phyloP scores from a whole-genome alignment of 2,797 vertebrate genomes.

The Dendrocincla fuliginosa region DNA sequence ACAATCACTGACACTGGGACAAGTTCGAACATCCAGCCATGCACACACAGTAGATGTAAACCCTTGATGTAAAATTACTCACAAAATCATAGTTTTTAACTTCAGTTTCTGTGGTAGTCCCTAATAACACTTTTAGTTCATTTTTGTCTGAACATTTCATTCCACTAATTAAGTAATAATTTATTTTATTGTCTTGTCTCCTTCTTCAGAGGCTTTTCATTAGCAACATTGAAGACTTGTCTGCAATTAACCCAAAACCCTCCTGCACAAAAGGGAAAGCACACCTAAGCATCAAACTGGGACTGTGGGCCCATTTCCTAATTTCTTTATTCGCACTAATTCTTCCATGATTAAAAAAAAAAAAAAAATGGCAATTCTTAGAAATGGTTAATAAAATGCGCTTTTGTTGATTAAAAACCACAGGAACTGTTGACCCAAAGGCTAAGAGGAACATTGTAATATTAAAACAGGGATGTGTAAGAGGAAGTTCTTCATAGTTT shows the following conservation, averaged over 20 bases:
- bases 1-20: no score
- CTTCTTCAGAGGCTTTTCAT: neutral
- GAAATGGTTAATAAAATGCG: neutral
- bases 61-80: neutral
- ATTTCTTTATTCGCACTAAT: neutral
- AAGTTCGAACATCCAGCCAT: neutral
- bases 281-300: neutral
- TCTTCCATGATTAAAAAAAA: neutral
- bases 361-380: neutral
- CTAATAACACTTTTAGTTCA: neutral
- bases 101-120: neutral
- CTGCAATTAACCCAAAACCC: neutral
- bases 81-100: neutral
- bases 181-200: neutral
- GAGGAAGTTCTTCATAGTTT: neutral
- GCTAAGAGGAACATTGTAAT: accelerated
- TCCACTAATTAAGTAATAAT: neutral
- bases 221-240: neutral
- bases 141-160: neutral
- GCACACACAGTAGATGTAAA: neutral
- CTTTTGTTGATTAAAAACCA: neutral
- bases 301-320: neutral
- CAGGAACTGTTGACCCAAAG: neutral
- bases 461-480: neutral
- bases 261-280: neutral